Evolutionary conservation across 2,797 vertebrate species (phyloP).

Genomic region (Syndactyla subalaris): DNA sequence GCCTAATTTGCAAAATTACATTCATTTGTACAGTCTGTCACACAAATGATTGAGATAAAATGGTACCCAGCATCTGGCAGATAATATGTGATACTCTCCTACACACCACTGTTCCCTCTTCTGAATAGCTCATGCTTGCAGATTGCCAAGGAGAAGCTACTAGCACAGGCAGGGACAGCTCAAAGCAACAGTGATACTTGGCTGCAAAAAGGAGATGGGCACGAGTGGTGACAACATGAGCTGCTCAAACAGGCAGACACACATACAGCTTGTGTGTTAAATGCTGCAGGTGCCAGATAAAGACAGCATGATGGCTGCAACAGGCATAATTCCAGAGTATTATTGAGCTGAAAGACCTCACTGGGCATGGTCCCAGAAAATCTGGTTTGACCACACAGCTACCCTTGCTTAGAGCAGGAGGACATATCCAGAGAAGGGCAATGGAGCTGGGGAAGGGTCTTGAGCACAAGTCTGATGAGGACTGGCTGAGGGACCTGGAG

Average conservation of each 20-base stretch:
- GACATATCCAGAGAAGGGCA: neutral
- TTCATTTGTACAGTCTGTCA: neutral
- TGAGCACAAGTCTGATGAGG: neutral
- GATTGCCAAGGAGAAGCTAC: neutral
- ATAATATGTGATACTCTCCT: neutral
- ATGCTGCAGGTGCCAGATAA: neutral
- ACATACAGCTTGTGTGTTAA: neutral
- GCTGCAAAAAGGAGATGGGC: slow-evolving; percentile 24
- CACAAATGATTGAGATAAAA: neutral
- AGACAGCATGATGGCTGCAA: neutral
- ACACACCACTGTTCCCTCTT: neutral
- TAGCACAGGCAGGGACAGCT: neutral
- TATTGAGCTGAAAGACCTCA: neutral
- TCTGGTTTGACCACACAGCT: neutral
- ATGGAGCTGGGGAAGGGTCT: neutral
- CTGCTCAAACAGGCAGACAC: neutral
- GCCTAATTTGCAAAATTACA: slow-evolving; percentile 11
- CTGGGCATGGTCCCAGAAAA: neutral
- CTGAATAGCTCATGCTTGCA: neutral
- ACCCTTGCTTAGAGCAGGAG: neutral
- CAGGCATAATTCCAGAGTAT: neutral
- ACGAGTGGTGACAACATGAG: neutral
- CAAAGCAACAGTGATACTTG: neutral
- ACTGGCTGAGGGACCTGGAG: neutral
- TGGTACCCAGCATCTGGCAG: slow-evolving; percentile 16